Evolutionary conservation across 2,888 invertebrate genomes (phyloP), one percentile per base, ranked within the genome.

Genomic region (Meta bourneti): DNA sequence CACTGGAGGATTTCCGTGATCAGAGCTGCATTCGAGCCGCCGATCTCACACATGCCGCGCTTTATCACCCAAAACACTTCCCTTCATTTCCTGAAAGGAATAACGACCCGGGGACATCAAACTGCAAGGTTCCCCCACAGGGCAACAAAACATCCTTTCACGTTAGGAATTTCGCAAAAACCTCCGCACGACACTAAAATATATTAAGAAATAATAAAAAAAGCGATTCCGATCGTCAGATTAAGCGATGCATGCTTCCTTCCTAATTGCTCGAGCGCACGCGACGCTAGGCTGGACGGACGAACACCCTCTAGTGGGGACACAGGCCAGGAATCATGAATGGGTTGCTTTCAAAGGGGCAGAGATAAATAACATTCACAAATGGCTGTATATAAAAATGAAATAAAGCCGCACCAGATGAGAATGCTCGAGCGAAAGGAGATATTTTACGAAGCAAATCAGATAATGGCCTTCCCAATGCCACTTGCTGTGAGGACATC

Each of bases 221-320:
- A 61, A 16, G 61, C 11, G 61, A 61, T 61, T 49, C 71, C 20
- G 75, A 75, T 34, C 51, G 72, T n/a, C 52, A 71, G 83, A 83
- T 85, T 61, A 77, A 85, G 48, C 77, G 74, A 77, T 48, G 85
- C 85, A 77, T 61, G 61, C 61, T 85, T 85, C 85, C 85, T 77
- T 83, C 85, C 69, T 85, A 85, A 85, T 85, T 75, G 85, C 75
- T 16, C 61, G 34, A 20, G 13, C 19, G 75, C 85, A 85, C 85
- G 85, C 77, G 7, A 83, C 13, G 20, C 71, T 6, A 34, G 34
- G 34, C 34, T 34, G 34, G 34, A 34, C 77, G 49, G 6, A 77
- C 49, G 77, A 49, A 77, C 77, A 77, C 77, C n/a, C 48, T 77
- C 7, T n/a, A n/a, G 34, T 49, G 49, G 20, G 19, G 34, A 34